A percentile compares a stretch with the other conserved stretches of the same genome.
Evolutionary conservation across 2,797 vertebrate species (phyloP).

Genomic region (Halcyon chelicuti): DNA sequence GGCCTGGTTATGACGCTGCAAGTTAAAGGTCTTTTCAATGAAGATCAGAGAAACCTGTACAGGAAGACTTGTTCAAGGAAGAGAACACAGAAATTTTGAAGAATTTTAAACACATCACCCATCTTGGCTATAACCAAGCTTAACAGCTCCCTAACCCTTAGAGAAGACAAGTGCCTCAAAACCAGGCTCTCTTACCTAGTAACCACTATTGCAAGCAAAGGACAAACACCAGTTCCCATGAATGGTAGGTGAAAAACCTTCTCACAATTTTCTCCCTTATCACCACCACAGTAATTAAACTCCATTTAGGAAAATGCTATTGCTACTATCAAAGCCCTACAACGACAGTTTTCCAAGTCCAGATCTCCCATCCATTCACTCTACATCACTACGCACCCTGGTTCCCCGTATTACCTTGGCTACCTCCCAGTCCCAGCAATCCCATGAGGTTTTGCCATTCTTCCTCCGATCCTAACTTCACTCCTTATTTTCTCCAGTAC

Average conservation of each 20-base stretch:
- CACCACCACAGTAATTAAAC: neutral
- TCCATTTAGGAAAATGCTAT: neutral
- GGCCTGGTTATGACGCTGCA: neutral
- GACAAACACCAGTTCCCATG: neutral
- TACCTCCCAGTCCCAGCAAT: neutral
- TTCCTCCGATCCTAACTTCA: neutral
- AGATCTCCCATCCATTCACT: neutral
- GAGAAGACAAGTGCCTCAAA: neutral
- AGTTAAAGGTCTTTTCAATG: neutral
- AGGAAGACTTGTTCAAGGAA: neutral
- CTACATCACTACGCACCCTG: accelerated
- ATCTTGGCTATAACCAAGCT: neutral
- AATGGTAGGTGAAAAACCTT: neutral
- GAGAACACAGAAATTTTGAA: neutral
- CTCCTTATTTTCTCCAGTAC: neutral
- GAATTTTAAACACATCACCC: neutral
- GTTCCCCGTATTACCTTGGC: neutral
- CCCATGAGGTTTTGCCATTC: neutral
- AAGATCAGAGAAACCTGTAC: neutral
- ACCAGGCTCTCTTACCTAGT: neutral
- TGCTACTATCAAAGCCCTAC: neutral
- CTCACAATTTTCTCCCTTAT: neutral
- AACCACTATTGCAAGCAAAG: neutral
- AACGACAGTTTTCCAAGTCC: neutral
- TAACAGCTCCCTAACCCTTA: neutral